Evolutionary conservation across 2,888 invertebrate genomes (phyloP), one percentile per base, ranked within the genome.

Genomic region (Xiphydria camelus): DNA sequence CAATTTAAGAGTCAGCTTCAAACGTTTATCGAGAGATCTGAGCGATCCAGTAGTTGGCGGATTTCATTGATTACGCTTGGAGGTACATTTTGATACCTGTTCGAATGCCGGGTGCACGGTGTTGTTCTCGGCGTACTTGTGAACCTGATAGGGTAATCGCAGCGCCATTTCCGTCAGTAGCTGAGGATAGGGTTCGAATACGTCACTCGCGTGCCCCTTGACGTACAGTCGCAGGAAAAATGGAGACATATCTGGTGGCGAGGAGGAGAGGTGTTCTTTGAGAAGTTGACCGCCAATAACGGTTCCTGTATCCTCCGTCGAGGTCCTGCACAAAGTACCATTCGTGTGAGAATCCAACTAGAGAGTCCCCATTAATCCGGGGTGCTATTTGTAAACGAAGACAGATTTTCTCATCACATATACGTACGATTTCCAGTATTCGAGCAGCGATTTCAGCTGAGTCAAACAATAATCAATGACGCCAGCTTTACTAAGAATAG

Each of bases 91-190:
- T n/a, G n/a, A 39, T 55, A 65, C 66, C 54, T 73, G 73, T 53
- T 75, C 75, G 29, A 75, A 75, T 2, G 65, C 69, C 35, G 72
- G 66, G 39, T 74, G 74, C 4, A 60, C 49, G 23, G 47, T 58
- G 31, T 45, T 64, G 19, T 44, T 57, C 44, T 79, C 78, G 1
- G 72, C 76, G 66, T 89, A 86, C 64, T 90, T 89, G 68, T 90
- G 87, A 18, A 95, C 91, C 80, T 96, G 95, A 70, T 96, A 96
- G 0, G 97, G 96, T 44, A 98, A 79, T 14, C 96, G 83, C 6
- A 97, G 80, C 0, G 93, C 91, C 84, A 97, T 92, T 79, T 98
- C 97, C 41, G 97, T 95, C 17, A 98, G 79, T n/a, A 97, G 80
- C 55, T 93, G 91, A 6, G 93, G 91, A 75, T 95, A 96, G 50